Evolutionary conservation across 2,797 vertebrate species (phyloP).

Genomic region (Gymnoscopelus microlampas): DNA sequence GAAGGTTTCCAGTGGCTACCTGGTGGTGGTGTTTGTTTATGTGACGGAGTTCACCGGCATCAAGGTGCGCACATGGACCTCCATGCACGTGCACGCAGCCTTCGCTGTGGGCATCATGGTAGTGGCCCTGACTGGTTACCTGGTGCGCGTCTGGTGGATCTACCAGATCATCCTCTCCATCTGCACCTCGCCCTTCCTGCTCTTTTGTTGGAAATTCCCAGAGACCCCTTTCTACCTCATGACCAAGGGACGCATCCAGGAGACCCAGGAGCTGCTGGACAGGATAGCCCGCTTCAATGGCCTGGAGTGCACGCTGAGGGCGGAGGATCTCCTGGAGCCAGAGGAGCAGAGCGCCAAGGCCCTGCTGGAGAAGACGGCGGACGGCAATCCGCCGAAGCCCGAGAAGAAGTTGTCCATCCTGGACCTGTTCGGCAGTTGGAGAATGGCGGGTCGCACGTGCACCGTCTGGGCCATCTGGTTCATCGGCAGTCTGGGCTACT

Average conservation of each 20-base stretch:
- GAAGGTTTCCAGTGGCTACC: constrained; percentile 92
- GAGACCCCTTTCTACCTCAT: constrained; percentile 95
- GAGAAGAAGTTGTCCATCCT: constrained; percentile 85
- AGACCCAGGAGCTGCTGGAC: constrained; percentile 86
- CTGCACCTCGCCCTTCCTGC: constrained; percentile 88
- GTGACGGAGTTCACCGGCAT: constrained; percentile 93
- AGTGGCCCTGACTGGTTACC: constrained; percentile 90
- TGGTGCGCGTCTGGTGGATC: constrained; percentile 91
- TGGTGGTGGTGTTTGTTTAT: constrained; percentile 95
- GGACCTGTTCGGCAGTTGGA: constrained; percentile 88
- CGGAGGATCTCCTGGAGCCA: constrained; percentile 78
- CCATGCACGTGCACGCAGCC: constrained; percentile 92
- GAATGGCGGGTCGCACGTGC: constrained; percentile 86
- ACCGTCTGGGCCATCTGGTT: constrained; percentile 95
- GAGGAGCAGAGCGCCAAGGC: constrained; percentile 45
- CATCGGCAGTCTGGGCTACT: constrained; percentile 93
- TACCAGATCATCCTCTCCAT: constrained; percentile 91
- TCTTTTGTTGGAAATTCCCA: constrained; percentile 93
- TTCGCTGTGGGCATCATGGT: constrained; percentile 91
- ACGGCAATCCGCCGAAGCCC: neutral
- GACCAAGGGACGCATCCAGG: constrained; percentile 84
- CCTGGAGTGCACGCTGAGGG: constrained; percentile 77
- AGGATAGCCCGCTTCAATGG: constrained; percentile 87
- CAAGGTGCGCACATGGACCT: constrained; percentile 92
- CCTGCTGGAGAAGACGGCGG: constrained; percentile 26